Evolutionary conservation across 2,888 invertebrate genomes (phyloP), one percentile per base, ranked within the genome.

Genomic region (Ichneumoninae sp.): DNA sequence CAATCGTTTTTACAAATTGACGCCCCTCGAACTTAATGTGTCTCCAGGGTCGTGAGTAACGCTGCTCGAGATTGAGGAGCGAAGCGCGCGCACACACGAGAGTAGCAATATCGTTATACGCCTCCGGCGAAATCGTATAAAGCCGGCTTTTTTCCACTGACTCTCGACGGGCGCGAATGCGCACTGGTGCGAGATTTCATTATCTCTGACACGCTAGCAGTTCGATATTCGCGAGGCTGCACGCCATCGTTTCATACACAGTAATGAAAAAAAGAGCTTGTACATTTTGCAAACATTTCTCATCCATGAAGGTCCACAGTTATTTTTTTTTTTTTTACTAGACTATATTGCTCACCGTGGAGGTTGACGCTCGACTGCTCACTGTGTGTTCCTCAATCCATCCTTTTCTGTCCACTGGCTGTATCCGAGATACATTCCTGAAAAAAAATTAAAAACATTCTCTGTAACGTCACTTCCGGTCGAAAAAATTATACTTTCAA

Each of bases 21-120:
- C 75, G 80, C 76, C 71, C 76, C 75, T 68, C 30, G 76, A 8
- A 47, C 71, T 16, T 76, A 66, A 75, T 76, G 81, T 83, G 50
- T 83, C 81, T 81, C 66, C 80, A 81, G 80, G 81, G 71, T 76
- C 81, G 81, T 57, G 75, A 74, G 22, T 22, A 63, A 75, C 50
- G 75, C 63, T 47, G 54, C 44, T 47, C 54, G 75, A 71, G 57
- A 75, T 65, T 65, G 26, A 47, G 22, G 36, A 65, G 75, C 63
- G 50, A 50, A 75, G 13, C 50, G 44, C 50, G 57, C 22, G 26
- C 57, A 22, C 57, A 22, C 10, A 3, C 57, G 57, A 57, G 26
- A 57, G 57, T 26, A 57, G 57, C 26, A 57, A 57, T 57, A 57
- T 57, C 57, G 57, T 57, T 57, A 57, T 57, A 57, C 63, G 63